phyloP scores from a whole-genome alignment of 2,888 invertebrate genomes.

The Bruchidius siliquastri region DNA sequence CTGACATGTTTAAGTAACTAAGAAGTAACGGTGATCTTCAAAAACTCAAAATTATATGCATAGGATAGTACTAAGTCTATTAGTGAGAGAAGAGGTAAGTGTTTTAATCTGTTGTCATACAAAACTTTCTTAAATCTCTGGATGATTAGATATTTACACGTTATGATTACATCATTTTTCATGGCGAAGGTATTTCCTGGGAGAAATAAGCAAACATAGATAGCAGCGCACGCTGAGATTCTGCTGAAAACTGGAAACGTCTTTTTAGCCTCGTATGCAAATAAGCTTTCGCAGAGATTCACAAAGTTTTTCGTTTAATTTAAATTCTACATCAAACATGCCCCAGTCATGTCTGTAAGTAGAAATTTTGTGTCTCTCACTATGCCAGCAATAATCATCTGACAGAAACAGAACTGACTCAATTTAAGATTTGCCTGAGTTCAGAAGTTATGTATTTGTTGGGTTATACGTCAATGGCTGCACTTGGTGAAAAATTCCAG shows the following conservation, averaged over 20 bases:
- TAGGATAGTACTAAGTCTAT: no score
- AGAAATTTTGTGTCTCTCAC: neutral
- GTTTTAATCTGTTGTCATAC: no score
- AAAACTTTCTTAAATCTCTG: no score
- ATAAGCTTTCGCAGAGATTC: constrained; percentile 29
- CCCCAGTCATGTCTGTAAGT: neutral
- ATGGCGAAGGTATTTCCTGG: constrained; percentile 23
- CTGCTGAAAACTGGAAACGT: constrained; percentile 35
- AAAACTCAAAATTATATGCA: no score
- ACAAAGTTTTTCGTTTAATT: constrained; percentile 26
- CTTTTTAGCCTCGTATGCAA: constrained; percentile 42
- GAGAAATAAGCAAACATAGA: constrained; percentile 7
- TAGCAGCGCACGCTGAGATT: neutral
- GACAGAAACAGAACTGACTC: neutral
- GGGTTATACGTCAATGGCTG: no score
- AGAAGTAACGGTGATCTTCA: no score
- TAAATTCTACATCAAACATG: constrained; percentile 25
- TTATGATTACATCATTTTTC: no score
- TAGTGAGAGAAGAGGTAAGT: no score
- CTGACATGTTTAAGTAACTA: no score
- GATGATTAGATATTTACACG: no score
- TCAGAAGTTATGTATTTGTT: no score
- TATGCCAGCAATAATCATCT: neutral
- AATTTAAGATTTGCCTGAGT: neutral
- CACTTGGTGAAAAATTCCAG: no score